Conservation (phyloP, 2,888 invertebrate genomes). For the Scelioninae gen. 2 region DNA sequence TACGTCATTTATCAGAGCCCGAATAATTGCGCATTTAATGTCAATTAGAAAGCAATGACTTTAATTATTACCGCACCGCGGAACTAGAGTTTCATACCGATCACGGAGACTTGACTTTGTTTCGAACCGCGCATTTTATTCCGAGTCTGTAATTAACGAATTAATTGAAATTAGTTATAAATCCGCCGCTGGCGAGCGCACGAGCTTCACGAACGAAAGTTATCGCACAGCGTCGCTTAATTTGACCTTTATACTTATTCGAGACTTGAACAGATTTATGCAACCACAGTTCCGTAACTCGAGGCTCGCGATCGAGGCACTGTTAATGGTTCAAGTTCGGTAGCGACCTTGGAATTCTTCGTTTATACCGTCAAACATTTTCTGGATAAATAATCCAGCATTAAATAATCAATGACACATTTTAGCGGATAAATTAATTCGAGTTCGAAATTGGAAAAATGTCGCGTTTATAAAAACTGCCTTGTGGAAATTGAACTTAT, state of each 20-base stretch:
- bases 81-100: constrained; percentile 18
- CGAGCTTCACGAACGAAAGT: constrained; percentile 32
- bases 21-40: constrained; percentile 44
- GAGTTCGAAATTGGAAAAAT: too few species aligned
- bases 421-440: too few species aligned
- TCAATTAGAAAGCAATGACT: constrained; percentile 46
- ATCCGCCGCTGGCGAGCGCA: constrained; percentile 12
- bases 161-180: constrained; percentile 46
- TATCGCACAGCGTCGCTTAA: constrained; percentile 30
- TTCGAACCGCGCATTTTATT: constrained; percentile 28
- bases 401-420: too few species aligned
- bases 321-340: constrained; percentile 41
- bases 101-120: constrained; percentile 21
- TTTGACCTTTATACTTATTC: constrained; percentile 48
- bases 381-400: constrained; percentile 4
- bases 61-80: constrained; percentile 36
- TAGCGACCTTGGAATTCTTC: constrained; percentile 45
- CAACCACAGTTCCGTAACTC: constrained; percentile 15
- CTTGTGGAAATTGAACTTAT: too few species aligned
- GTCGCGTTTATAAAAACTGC: too few species aligned
- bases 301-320: constrained; percentile 16
- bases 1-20: background rate
- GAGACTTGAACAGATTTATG: constrained; percentile 30
- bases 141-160: constrained; percentile 35
- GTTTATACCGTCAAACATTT: constrained; percentile 36